These are phyloP conservation scores for Hipparchia sbordonii DNA, from an alignment of 2,888 invertebrate species.

Conservation along the genomic window DNA sequence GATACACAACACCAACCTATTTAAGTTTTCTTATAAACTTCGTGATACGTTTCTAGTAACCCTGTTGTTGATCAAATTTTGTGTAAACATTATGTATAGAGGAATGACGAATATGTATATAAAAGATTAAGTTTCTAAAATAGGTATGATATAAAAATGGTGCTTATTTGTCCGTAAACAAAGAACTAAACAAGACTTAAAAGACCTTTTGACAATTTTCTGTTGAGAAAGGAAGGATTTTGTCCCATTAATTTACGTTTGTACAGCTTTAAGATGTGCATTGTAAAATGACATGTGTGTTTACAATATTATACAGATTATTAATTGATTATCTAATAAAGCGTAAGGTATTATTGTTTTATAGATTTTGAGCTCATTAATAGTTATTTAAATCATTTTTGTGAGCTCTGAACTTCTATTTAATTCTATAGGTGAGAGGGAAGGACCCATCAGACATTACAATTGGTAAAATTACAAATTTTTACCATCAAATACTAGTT, in stretches of 20 bases:
- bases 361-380: slow-evolving; percentile 59
- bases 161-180: neutral
- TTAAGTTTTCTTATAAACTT: neutral
- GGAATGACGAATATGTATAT: neutral
- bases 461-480: too few relatives aligned
- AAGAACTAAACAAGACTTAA: neutral
- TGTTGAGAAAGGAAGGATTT: neutral
- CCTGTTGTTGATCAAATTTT: slow-evolving; percentile 6
- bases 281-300: slow-evolving; percentile 55
- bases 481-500: too few relatives aligned
- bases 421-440: neutral
- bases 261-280: slow-evolving; percentile 55
- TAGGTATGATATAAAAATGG: slow-evolving; percentile 7
- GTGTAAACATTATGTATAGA: neutral
- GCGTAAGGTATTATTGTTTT: slow-evolving; percentile 76
- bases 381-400: slow-evolving; percentile 26
- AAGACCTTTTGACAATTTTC: neutral
- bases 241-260: neutral
- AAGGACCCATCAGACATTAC: neutral
- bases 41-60: slow-evolving; percentile 16
- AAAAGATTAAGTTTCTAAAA: neutral
- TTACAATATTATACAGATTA: slow-evolving; percentile 34
- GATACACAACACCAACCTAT: neutral
- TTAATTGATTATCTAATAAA: slow-evolving; percentile 61
- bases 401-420: slow-evolving; percentile 35